phyloP scores from a whole-genome alignment of 1,140 invertebrate genomes.

The Sitobion miscanthi region DNA sequence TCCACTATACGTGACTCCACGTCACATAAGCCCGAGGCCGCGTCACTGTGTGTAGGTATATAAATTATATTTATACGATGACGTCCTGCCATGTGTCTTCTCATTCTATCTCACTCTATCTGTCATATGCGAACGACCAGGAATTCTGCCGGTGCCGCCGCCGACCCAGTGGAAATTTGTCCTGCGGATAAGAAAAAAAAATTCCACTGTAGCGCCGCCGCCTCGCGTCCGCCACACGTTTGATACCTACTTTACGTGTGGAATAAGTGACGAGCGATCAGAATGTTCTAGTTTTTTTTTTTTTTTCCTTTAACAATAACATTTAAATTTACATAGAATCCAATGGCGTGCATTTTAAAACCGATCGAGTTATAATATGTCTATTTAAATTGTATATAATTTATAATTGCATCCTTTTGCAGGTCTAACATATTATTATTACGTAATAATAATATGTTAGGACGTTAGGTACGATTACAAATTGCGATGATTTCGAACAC shows the following conservation, averaged over 20 bases:
- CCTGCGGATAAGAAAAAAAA: constrained; percentile 21
- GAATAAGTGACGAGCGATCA: constrained; percentile 10
- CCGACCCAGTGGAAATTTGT: constrained; percentile 31
- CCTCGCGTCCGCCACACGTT: constrained; percentile 24
- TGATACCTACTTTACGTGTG: not conserved
- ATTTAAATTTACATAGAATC: not conserved
- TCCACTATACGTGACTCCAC: constrained; percentile 50
- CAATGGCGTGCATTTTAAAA: not conserved
- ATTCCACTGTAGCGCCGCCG: constrained; percentile 31
- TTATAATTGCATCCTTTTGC: not conserved
- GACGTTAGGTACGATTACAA: not conserved
- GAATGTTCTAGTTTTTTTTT: constrained; percentile 41
- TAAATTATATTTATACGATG: constrained; percentile 6
- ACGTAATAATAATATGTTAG: no score
- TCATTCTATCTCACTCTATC: constrained; percentile 13
- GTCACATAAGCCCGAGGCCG: constrained; percentile 40
- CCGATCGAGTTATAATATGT: not conserved
- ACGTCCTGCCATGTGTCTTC: not conserved
- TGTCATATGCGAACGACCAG: constrained; percentile 21
- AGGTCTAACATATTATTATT: not conserved
- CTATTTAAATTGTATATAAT: not conserved
- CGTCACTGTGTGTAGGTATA: not conserved
- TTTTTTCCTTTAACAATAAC: not conserved
- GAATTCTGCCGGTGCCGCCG: constrained; percentile 18
- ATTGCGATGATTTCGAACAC: not conserved